Conservation (phyloP, 2,797 vertebrate genomes). For the Linurgus olivaceus region DNA sequence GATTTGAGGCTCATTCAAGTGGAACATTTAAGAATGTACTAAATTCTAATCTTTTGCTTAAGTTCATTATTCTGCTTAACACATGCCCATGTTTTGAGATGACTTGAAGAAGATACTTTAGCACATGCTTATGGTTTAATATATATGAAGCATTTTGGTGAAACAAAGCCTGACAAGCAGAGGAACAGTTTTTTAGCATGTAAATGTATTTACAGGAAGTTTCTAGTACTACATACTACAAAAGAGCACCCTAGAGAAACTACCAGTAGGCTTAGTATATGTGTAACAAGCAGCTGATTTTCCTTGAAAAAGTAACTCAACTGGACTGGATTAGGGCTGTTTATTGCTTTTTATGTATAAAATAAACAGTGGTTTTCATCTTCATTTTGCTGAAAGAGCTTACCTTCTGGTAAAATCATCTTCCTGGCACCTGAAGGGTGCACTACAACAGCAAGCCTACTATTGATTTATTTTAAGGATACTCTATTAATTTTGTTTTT, state of each 20-base stretch:
- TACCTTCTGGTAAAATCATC: not conserved
- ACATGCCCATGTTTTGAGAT: not conserved
- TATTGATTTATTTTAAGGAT: not conserved
- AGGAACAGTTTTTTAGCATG: not conserved
- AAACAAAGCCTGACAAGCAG: not conserved
- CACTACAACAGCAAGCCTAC: not conserved
- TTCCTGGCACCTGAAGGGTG: not conserved
- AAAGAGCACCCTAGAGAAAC: not conserved
- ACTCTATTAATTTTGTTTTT: not conserved
- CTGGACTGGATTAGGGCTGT: not conserved
- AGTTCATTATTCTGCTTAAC: not conserved
- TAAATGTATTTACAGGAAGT: accelerated
- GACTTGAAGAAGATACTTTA: not conserved
- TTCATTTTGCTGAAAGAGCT: not conserved
- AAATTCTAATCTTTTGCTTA: not conserved
- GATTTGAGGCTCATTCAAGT: not conserved
- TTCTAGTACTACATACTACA: not conserved
- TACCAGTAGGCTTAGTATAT: not conserved
- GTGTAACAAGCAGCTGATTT: not conserved
- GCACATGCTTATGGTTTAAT: not conserved
- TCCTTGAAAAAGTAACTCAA: not conserved
- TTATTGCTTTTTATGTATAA: not conserved
- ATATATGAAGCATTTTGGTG: not conserved
- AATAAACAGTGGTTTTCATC: not conserved
- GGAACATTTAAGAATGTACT: not conserved